A percentile compares a stretch with the other conserved stretches of the same genome.
Conservation (phyloP, 2,797 vertebrate species). For the Propithecus perrieri region DNA sequence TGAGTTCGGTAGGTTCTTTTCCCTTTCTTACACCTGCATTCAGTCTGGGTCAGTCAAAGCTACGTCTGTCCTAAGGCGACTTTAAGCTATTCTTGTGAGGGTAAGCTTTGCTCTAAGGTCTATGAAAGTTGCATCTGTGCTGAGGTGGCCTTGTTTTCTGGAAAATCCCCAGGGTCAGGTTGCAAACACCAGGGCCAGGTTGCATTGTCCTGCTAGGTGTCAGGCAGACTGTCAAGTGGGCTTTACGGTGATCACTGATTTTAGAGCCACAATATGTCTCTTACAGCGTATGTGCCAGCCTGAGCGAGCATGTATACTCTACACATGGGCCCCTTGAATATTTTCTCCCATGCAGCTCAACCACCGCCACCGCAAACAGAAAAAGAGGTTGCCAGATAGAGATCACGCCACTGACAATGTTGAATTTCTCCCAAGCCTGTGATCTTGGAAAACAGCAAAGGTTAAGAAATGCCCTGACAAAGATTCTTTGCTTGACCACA, state of each 20-base stretch:
- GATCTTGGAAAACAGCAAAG: not conserved
- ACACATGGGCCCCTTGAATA: fast-evolving
- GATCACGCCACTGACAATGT: fast-evolving
- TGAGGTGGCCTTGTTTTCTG: too few relatives aligned
- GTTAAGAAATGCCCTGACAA: not conserved
- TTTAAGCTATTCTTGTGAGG: not conserved
- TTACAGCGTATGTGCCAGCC: not conserved
- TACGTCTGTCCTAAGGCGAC: not conserved
- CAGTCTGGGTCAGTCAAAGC: not conserved
- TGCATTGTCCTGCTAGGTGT: not conserved
- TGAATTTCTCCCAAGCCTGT: fast-evolving
- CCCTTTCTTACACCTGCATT: not conserved
- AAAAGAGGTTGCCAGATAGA: fast-evolving
- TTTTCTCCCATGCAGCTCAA: too few relatives aligned
- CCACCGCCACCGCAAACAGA: fast-evolving
- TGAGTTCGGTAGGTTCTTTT: not conserved
- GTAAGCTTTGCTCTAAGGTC: not conserved
- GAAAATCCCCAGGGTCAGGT: not conserved
- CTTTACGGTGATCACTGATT: too few relatives aligned
- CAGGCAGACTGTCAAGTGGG: not conserved
- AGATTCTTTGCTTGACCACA: not conserved
- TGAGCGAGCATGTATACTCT: fast-evolving
- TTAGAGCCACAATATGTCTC: fast-evolving
- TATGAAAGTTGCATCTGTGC: not conserved
- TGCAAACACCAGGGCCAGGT: too few relatives aligned